Base-by-base conservation (phyloP, 2,113 vertebrate genomes). In the Percina caprodes region DNA sequence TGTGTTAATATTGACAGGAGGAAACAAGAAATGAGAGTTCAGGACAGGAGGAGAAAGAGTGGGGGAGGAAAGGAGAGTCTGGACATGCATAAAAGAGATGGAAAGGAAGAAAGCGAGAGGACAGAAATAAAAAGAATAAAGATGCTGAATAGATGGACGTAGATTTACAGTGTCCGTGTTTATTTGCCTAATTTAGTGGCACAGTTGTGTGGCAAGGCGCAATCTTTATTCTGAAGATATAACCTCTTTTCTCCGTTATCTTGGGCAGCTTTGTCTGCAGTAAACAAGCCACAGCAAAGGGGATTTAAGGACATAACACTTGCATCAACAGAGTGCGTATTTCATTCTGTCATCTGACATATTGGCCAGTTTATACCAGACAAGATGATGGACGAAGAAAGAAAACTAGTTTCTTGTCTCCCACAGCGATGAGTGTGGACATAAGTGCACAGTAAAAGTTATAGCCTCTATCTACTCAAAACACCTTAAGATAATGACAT, bases 1-100 rank as follows among this genome's bases (percentile, higher is more conserved):
- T 81, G 74, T 74, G 89, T 85, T 84, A 86, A 87, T 91, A 91
- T 86, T 91, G 90, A 92, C 85, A 88, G 83, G 80, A 67, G 54
- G 71, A 83, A 85, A 88, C 59, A 77, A 77, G 79, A 90, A 87
- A 87, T 71, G 61, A 74, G 76, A 85, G 84, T 82, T 86, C 74
- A 74, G 59, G 68, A 72, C 5, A 18, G 63, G 72, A 69, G 26
- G 68, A 69, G 62, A 46, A 69, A 30, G 61, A 62, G 58, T 1
- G 35, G 58, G 39, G 73, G 73, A 74, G 68, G 26, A 71, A 59
- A 54, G 15, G 33, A 70, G 60, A 79, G 59, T 51, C 60, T 42
- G 49, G 58, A 78, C 62, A 72, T 51, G 84, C 26, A 74, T 51
- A 79, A 73, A 81, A 87, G 79, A 86, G 54, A 79, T 21, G 54